A percentile compares a stretch with the other conserved stretches of the same genome.
Evolutionary conservation across 2,113 vertebrate genomes (phyloP).

Genomic region (Channa argus): DNA sequence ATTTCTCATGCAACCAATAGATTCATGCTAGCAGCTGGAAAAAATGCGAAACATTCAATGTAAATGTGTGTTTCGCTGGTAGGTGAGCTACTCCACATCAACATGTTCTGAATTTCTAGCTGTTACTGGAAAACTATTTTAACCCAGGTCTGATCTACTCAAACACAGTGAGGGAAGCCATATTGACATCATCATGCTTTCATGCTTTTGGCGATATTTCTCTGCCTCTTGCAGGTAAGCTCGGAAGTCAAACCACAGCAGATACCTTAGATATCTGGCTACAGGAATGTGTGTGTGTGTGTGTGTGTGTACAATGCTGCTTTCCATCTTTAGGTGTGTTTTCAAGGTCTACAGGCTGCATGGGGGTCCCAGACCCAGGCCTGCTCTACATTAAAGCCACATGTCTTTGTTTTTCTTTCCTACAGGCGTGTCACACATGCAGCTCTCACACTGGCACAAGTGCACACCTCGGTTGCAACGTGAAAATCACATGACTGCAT

Average conservation of each 20-base stretch:
- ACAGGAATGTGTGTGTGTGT: constrained; percentile 66
- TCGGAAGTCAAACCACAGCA: constrained; percentile 36
- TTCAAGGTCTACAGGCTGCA: constrained; percentile 63
- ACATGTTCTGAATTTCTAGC: no score
- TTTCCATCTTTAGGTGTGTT: constrained; percentile 67
- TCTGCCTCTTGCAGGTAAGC: constrained; percentile 43
- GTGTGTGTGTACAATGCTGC: constrained; percentile 44
- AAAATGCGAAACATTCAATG: no score
- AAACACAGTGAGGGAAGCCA: constrained; percentile 19
- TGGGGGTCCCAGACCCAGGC: constrained; percentile 63
- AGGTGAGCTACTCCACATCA: background rate
- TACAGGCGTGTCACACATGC: constrained; percentile 59
- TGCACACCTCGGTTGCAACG: background rate
- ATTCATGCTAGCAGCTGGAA: constrained; percentile 5
- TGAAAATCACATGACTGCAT: constrained; percentile 1
- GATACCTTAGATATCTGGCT: constrained; percentile 72
- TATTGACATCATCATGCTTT: constrained; percentile 50
- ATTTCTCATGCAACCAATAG: constrained; percentile 24
- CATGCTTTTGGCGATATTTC: constrained; percentile 5
- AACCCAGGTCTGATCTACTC: constrained; percentile 5
- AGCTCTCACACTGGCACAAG: constrained; percentile 26
- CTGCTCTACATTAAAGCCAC: constrained; percentile 76
- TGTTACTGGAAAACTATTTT: background rate
- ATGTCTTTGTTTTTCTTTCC: constrained; percentile 76
- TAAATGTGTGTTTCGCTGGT: background rate